Percentiles rank a stretch among this genome's conserved stretches.
These are phyloP conservation scores for Siniperca knerii DNA, from an alignment of 2,113 vertebrate species.

Conservation along the genomic window DNA sequence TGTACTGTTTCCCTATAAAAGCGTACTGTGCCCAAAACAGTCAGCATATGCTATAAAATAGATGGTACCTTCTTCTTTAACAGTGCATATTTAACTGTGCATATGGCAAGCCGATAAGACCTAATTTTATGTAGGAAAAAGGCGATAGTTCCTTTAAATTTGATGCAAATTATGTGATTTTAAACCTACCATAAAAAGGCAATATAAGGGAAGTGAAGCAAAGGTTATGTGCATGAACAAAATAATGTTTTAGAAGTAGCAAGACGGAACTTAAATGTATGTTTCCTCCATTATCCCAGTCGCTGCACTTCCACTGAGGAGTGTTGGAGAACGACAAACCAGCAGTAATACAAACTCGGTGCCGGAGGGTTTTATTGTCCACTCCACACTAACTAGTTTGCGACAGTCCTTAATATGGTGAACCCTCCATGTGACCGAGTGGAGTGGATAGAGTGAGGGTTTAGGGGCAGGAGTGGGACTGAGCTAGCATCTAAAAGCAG, in stretches of 20 bases:
- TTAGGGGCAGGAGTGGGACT: background rate
- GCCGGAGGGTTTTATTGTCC: background rate
- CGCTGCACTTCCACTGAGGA: too few relatives aligned
- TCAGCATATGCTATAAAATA: too few relatives aligned
- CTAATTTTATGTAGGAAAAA: too few relatives aligned
- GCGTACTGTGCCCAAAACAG: too few relatives aligned
- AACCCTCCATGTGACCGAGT: background rate
- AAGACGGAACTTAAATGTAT: background rate
- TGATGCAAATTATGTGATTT: too few relatives aligned
- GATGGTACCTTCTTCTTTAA: too few relatives aligned
- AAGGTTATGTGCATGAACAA: background rate
- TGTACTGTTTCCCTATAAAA: background rate
- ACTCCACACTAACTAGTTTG: background rate
- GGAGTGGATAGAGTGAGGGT: background rate
- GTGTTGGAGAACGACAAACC: too few relatives aligned
- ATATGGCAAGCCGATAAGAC: too few relatives aligned
- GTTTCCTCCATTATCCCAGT: too few relatives aligned
- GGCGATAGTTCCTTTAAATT: too few relatives aligned
- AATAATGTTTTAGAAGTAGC: background rate
- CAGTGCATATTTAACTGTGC: too few relatives aligned
- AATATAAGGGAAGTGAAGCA: background rate
- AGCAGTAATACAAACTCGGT: too few relatives aligned
- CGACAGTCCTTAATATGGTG: background rate
- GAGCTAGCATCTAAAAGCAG: background rate
- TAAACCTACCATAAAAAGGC: background rate